Percentiles rank a stretch among this genome's conserved stretches.
These are phyloP conservation scores for Clepsis dumicolana DNA, from an alignment of 2,888 invertebrate genomes.

Conservation along the genomic window DNA sequence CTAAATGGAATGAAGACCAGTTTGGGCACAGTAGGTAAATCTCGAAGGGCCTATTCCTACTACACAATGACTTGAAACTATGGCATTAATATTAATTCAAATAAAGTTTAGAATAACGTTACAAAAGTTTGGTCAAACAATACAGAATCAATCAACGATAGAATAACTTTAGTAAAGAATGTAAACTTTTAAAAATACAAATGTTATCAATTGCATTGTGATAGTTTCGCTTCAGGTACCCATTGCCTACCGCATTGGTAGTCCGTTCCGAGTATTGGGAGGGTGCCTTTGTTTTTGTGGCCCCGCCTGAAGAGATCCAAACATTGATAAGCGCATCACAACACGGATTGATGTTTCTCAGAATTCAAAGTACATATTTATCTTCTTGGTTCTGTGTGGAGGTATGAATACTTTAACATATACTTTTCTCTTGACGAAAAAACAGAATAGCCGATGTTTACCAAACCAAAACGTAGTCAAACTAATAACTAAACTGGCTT, in stretches of 20 bases:
- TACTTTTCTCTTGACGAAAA: not conserved
- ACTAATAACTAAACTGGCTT: too few species aligned
- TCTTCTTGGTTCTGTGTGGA: not conserved
- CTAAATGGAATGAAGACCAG: conserved; percentile 81
- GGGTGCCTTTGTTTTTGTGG: conserved; percentile 31
- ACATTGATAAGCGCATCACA: conserved; percentile 23
- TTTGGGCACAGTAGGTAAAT: conserved; percentile 55
- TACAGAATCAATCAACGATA: conserved; percentile 11
- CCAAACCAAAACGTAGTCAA: too few species aligned
- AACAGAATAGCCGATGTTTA: not conserved
- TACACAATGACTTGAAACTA: conserved; percentile 30
- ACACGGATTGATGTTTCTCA: conserved; percentile 24
- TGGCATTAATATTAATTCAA: conserved; percentile 16
- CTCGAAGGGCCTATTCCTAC: conserved; percentile 37
- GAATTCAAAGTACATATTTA: conserved; percentile 23
- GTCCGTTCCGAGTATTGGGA: conserved; percentile 31
- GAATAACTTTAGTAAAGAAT: not conserved
- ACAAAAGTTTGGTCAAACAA: conserved; percentile 3
- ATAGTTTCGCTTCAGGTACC: conserved; percentile 28
- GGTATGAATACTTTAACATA: not conserved
- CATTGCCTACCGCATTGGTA: conserved; percentile 24
- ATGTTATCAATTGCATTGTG: conserved; percentile 21
- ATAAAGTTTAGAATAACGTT: conserved; percentile 12
- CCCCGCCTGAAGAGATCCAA: conserved; percentile 17
- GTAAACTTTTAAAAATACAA: conserved; percentile 17